phyloP scores from a whole-genome alignment of 37 sponge, comb jelly and placozoan genomes.

The Tethya wilhelma region DNA sequence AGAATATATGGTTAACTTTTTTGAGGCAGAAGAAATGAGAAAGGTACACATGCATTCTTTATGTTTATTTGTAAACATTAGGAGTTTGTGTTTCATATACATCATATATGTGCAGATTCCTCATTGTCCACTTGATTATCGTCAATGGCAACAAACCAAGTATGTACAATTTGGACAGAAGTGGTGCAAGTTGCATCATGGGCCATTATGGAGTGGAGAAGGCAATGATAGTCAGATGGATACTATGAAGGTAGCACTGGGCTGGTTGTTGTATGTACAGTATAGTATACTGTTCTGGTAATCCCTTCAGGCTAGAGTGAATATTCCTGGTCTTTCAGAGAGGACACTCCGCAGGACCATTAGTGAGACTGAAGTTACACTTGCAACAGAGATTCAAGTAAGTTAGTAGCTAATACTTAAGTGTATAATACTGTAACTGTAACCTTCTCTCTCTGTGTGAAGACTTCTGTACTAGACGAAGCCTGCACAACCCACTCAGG shows the following conservation, averaged over 20 bases:
- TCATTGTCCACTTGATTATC: slow-evolving; percentile 46
- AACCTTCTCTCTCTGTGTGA: neutral
- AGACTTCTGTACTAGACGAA: neutral
- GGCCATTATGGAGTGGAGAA: slow-evolving; percentile 40
- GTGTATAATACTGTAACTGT: neutral
- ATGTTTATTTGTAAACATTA: too few relatives aligned
- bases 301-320: neutral
- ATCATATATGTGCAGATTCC: too few relatives aligned
- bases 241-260: neutral
- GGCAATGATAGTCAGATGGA: neutral
- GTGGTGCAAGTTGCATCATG: slow-evolving; percentile 46
- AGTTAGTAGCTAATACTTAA: too few relatives aligned
- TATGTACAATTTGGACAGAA: slow-evolving; percentile 27
- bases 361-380: neutral
- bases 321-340: slow-evolving; percentile 14
- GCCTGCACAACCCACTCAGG: neutral
- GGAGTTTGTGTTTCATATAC: too few relatives aligned
- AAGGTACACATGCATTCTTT: too few relatives aligned
- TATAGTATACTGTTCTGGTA: neutral
- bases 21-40: slow-evolving; percentile 11
- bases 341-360: slow-evolving; percentile 10
- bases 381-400: slow-evolving; percentile 15
- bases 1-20: slow-evolving; percentile 40
- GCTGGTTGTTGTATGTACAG: neutral
- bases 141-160: slow-evolving; percentile 36